Evolutionary conservation across 2,888 invertebrate genomes (phyloP), one percentile per base, ranked within the genome.

Genomic region (Lysandra bellargus): DNA sequence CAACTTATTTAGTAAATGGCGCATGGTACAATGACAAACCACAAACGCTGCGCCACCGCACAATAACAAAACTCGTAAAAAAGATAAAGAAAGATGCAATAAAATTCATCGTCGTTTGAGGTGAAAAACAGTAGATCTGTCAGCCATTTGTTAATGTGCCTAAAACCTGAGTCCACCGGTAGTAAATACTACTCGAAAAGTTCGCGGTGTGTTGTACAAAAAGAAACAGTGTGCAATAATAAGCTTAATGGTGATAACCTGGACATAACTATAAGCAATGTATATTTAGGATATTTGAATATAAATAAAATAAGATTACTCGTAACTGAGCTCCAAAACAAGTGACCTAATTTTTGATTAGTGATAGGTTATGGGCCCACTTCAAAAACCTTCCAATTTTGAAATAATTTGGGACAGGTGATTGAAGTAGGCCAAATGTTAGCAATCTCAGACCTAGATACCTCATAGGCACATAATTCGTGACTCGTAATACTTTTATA

Each of bases 391-490:
- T 3, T 61, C 9, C 49, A 9, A 49, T 49, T 2, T 49, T 49
- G 49, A 49, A 49, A 2, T 23, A 7, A 23, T 12, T 64, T 12
- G 9, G 64, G 9, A 30, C 14, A 37, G 69, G 33, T 69, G 33
- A 37, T 33, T 33, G 33, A 64, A 64, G 30, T 69, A 17, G 69
- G 69, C 33, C 33, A 30, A 40, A 33, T 30, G 14, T 69, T 37
- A 30, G 23, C 23, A 49, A 30, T 49, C 57, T 33, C 76, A 33
- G 33, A 76, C 30, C 33, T 76, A 76, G 57, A 76, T 76, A 76
- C 53, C 76, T 76, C 76, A 76, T 76, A 53, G n/a, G 40, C 44
- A 9, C 74, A 44, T 33, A 76, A 76, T 76, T 17, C 14, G 69
- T 69, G 14, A 69, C 14, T 69, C 5, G 17, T 33, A 30, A n/a